phyloP scores from a whole-genome alignment of 2,888 invertebrate genomes.

The Empis livida region DNA sequence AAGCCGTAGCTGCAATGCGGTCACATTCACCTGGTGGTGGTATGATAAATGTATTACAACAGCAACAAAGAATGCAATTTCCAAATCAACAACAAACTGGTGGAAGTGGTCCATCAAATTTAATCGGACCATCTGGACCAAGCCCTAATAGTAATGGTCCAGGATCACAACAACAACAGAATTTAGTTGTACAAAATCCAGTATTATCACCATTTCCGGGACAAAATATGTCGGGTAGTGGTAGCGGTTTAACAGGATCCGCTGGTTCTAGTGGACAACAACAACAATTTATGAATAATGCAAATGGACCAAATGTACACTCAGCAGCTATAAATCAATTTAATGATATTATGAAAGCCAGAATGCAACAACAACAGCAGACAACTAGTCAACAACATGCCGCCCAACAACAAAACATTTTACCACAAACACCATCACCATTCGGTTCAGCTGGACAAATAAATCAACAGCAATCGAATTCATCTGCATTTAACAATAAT shows the following conservation, averaged over 20 bases:
- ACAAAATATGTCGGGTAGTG: conserved; percentile 33
- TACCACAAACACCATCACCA: conserved; percentile 42
- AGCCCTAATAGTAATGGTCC: conserved; percentile 49
- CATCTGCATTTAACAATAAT: conserved; percentile 22
- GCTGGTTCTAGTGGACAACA: conserved; percentile 21
- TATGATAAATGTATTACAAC: conserved; percentile 37
- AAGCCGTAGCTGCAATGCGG: conserved; percentile 40
- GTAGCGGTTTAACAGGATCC: conserved; percentile 14
- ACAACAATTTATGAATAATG: conserved; percentile 34
- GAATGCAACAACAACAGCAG: conserved; percentile 27
- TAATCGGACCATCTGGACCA: conserved; percentile 64
- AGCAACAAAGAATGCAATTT: conserved; percentile 41
- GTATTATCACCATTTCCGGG: conserved; percentile 59
- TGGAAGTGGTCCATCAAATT: conserved; percentile 17
- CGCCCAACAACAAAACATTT: neutral
- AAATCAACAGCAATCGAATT: conserved; percentile 18
- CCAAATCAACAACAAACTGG: conserved; percentile 27
- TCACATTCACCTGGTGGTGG: conserved; percentile 52
- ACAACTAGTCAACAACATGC: conserved; percentile 18
- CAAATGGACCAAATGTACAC: conserved; percentile 44
- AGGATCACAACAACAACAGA: conserved; percentile 42
- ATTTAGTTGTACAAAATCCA: conserved; percentile 45
- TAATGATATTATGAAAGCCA: conserved; percentile 46
- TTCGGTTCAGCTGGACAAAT: conserved; percentile 39
- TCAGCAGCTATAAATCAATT: conserved; percentile 36